Percentiles rank a stretch among this genome's conserved stretches.
These are phyloP conservation scores for Athetis lepigone DNA, from an alignment of 2,888 invertebrate genomes.

Conservation along the genomic window DNA sequence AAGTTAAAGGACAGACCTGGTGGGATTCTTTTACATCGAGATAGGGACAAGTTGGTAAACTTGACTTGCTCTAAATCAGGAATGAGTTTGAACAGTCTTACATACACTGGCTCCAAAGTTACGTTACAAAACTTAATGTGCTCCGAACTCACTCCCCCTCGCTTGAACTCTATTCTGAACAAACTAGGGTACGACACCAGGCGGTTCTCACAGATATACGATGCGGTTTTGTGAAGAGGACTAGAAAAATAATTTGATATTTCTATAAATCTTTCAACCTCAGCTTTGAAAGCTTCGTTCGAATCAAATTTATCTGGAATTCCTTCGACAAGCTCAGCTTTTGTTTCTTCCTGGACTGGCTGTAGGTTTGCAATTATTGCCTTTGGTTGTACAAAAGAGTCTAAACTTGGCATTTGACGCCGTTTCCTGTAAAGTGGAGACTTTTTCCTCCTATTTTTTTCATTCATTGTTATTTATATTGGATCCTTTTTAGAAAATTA, in stretches of 20 bases:
- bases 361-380: slow-evolving; percentile 52
- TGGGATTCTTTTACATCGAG: slow-evolving; percentile 81
- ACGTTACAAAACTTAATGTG: slow-evolving; percentile 82
- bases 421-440: slow-evolving; percentile 39
- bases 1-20: slow-evolving; percentile 83
- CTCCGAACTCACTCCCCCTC: slow-evolving; percentile 78
- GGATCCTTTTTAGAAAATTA: slow-evolving; percentile 3
- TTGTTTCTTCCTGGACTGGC: slow-evolving; percentile 71
- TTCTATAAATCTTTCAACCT: slow-evolving; percentile 83
- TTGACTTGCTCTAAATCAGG: slow-evolving; percentile 84
- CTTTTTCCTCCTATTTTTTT: slow-evolving; percentile 50
- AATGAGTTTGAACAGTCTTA: slow-evolving; percentile 81
- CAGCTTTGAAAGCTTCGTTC: slow-evolving; percentile 73
- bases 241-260: slow-evolving; percentile 86
- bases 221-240: slow-evolving; percentile 82
- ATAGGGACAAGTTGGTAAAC: slow-evolving; percentile 79
- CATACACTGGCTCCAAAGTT: slow-evolving; percentile 80
- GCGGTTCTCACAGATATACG: slow-evolving; percentile 81
- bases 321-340: slow-evolving; percentile 68
- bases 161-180: slow-evolving; percentile 78
- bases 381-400: slow-evolving; percentile 35
- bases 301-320: slow-evolving; percentile 61
- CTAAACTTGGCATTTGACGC: slow-evolving; percentile 28
- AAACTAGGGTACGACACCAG: slow-evolving; percentile 81
- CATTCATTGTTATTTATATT: slow-evolving; percentile 53